Conservation (phyloP, 2,113 vertebrate species). For the Myotis brandtii region DNA sequence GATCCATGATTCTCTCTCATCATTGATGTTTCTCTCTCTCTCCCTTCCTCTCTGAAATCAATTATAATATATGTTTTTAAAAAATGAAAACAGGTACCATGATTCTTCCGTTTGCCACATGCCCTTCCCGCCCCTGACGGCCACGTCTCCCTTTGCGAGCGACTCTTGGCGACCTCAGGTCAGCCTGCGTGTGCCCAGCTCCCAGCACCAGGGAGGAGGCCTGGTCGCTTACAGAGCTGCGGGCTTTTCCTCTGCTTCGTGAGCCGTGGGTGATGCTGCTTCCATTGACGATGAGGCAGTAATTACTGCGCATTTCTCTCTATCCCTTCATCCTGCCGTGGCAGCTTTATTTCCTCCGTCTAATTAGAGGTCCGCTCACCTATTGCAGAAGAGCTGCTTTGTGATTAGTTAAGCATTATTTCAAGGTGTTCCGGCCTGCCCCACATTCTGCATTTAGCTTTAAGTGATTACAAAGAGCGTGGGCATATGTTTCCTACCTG, state of each 20-base stretch:
- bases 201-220: slow-evolving; percentile 15
- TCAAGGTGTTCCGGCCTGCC: slow-evolving; percentile 75
- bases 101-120: not conserved
- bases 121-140: rapidly evolving
- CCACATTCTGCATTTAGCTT: slow-evolving; percentile 57
- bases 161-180: not conserved
- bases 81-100: not conserved
- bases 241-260: too few relatives aligned
- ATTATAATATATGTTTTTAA: too few relatives aligned
- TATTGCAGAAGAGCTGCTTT: slow-evolving; percentile 62
- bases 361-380: slow-evolving; percentile 84
- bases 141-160: not conserved
- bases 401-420: slow-evolving; percentile 79
- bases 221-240: not conserved
- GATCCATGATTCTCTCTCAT: too few relatives aligned
- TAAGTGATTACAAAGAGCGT: not conserved
- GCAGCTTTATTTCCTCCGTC: slow-evolving; percentile 82
- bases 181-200: not conserved
- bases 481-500: not conserved
- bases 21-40: too few relatives aligned
- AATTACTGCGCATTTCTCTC: slow-evolving; percentile 80
- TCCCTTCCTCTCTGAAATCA: too few relatives aligned
- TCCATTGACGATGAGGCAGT: slow-evolving; percentile 71
- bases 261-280: not conserved
- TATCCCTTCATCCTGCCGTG: slow-evolving; percentile 75